phyloP scores from a whole-genome alignment of 2,888 invertebrate species.

The Trachelus troglodyta region DNA sequence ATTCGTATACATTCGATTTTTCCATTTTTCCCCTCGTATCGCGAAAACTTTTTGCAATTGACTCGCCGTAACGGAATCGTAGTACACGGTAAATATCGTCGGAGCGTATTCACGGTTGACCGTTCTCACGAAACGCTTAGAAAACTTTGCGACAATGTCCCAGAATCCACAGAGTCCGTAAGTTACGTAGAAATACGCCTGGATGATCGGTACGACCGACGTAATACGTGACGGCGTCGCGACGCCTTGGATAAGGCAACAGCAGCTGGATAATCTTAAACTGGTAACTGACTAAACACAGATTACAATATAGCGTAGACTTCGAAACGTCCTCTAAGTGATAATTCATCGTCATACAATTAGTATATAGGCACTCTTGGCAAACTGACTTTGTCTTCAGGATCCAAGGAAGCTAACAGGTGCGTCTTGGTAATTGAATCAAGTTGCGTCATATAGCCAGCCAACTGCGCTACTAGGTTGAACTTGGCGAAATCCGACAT shows the following conservation, averaged over 20 bases:
- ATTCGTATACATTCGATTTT: neutral
- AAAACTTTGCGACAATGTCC: neutral
- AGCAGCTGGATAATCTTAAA: constrained; percentile 42
- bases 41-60: neutral
- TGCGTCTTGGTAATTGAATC: neutral
- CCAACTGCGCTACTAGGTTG: neutral
- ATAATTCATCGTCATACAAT: neutral
- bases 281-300: constrained; percentile 43
- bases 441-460: neutral
- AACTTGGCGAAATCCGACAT: neutral
- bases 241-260: constrained; percentile 35
- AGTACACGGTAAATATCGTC: neutral
- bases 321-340: constrained; percentile 27
- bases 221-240: constrained; percentile 23
- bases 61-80: neutral
- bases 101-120: neutral
- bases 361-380: neutral
- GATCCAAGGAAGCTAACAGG: neutral
- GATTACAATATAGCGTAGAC: constrained; percentile 40
- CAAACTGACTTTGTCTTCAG: neutral
- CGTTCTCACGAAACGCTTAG: neutral
- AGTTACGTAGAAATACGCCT: neutral
- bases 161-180: neutral
- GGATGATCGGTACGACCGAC: neutral
- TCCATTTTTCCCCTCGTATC: neutral